Evolutionary conservation across 2,888 invertebrate genomes (phyloP), one percentile per base, ranked within the genome.

Genomic region (Drosophila monieri): DNA sequence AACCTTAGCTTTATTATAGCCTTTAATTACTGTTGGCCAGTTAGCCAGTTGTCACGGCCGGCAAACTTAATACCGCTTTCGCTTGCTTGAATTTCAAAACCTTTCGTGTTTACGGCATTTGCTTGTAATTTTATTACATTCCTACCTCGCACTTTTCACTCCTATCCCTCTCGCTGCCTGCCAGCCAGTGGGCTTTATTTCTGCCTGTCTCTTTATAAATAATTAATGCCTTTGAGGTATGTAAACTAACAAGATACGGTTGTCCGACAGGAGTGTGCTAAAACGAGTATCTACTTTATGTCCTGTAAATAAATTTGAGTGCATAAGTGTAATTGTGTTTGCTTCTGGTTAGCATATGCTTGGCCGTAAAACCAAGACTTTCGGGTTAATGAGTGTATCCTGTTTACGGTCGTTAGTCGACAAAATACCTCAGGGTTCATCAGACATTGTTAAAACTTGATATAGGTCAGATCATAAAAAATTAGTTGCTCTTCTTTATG

Each of bases 101-200:
- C 65, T 30, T 72, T 72, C 73, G 60, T 46, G 78, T 73, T 67
- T 70, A 57, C 58, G 73, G 65, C 78, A 66, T 59, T 80, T 61
- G 65, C 73, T 43, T 61, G 74, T 78, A 66, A 86, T 84, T 86
- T 85, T 80, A 85, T 84, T 84, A 78, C 74, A 66, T 58, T 71
- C 46, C 66, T 54, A 30, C 47, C 46, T 46, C 54, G 35, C 66
- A 32, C 61, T 18, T 48, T 6, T 15, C 4, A 9, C 18, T 6
- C 46, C 43, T 12, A 12, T 15, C 14, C 18, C 21, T 6, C 8
- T 44, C 43, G 51, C 27, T 25, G n/a, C 14, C 30, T 21, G 12
- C 12, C 49, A 18, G 12, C 12, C 49, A 18, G 9, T 32, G 18
- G 21, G 43, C 43, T 43, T 21, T 12, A 21, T 23, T 43, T 53